These are phyloP conservation scores for Lordiphosa stackelbergi DNA, from an alignment of 1,140 invertebrate genomes.

Conservation along the genomic window DNA sequence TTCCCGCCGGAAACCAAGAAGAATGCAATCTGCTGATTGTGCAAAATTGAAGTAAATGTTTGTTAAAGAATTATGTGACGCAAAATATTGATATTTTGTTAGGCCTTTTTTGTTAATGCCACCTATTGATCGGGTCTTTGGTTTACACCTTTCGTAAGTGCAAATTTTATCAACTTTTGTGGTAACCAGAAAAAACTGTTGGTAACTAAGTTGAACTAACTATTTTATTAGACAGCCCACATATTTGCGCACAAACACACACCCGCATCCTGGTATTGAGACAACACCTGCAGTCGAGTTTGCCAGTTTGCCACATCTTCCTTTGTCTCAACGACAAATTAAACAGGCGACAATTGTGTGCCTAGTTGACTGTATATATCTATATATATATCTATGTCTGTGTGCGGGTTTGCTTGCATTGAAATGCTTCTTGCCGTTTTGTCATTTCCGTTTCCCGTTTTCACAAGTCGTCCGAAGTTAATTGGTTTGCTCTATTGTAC, in stretches of 20 bases:
- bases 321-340: conserved; percentile 43
- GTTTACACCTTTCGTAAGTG: neutral
- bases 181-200: neutral
- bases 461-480: conserved; percentile 51
- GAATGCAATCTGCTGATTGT: conserved; percentile 22
- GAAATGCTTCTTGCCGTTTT: conserved; percentile 39
- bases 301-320: conserved; percentile 18
- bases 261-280: conserved; percentile 3
- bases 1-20: neutral
- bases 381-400: conserved; percentile 5
- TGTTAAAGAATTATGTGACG: conserved; percentile 19
- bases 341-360: conserved; percentile 33
- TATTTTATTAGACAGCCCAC: conserved; percentile 8
- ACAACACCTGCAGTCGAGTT: conserved; percentile 23
- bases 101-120: no score
- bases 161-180: conserved; percentile 4
- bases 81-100: conserved; percentile 7
- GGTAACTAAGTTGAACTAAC: conserved; percentile 9
- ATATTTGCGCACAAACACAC: conserved; percentile 6
- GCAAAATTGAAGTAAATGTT: conserved; percentile 17
- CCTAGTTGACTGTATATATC: conserved; percentile 22
- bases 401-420: conserved; percentile 31
- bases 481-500: conserved; percentile 61
- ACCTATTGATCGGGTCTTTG: no score
- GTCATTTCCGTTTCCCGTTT: conserved; percentile 44